Evolutionary conservation across 2,888 invertebrate genomes (phyloP).

Genomic region (Pandemis corylana): DNA sequence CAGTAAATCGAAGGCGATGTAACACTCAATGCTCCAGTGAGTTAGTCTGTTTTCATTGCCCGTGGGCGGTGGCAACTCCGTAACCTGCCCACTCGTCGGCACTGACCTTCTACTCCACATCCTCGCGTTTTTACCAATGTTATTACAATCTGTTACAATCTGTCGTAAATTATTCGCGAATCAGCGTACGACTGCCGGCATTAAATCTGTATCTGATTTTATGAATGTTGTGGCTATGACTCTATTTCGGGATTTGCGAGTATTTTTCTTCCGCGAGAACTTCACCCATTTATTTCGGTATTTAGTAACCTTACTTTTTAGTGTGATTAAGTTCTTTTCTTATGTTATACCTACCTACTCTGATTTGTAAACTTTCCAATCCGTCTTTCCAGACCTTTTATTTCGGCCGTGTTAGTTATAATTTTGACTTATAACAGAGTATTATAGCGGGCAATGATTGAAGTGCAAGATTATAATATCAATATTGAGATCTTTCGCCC

Average conservation of each 20-base stretch:
- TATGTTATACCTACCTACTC: background rate
- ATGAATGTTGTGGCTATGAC: constrained; percentile 21
- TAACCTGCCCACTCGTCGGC: background rate
- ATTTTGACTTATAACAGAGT: background rate
- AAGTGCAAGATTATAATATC: constrained; percentile 5
- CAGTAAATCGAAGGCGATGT: constrained; percentile 1
- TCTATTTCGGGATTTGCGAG: background rate
- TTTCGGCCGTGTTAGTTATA: no score
- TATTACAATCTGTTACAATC: background rate
- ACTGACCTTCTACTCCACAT: constrained; percentile 20
- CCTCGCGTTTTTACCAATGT: background rate
- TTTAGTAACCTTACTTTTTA: background rate
- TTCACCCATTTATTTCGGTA: background rate
- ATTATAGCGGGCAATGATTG: background rate
- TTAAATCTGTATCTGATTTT: constrained; percentile 11
- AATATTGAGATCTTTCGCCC: constrained; percentile 13
- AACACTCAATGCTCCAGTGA: background rate
- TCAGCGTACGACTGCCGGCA: constrained; percentile 6
- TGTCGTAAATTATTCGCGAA: background rate
- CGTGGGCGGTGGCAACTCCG: constrained; percentile 10
- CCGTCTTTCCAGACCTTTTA: background rate
- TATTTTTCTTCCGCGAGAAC: background rate
- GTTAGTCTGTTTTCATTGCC: background rate
- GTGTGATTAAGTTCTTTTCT: background rate
- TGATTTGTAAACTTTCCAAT: background rate